Evolutionary conservation across 2,888 invertebrate genomes (phyloP).

Genomic region (Rhimphoctona megacephalus): DNA sequence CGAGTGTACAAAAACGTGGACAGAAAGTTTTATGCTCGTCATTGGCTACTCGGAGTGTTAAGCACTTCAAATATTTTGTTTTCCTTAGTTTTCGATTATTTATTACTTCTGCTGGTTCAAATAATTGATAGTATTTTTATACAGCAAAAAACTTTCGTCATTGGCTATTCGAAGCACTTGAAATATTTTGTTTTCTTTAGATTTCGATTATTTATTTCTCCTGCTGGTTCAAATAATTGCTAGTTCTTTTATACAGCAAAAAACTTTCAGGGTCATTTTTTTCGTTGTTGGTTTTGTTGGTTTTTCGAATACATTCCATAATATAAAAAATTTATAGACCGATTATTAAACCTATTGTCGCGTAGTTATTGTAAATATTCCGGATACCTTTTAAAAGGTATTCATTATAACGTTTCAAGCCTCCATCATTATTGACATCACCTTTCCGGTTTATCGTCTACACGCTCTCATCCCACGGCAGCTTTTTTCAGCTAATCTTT

Average conservation of each 20-base stretch:
- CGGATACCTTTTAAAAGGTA: not conserved
- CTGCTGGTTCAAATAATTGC: no score
- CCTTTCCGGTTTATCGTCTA: slow-evolving; percentile 3
- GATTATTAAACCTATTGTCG: not conserved
- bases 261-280: not conserved
- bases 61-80: not conserved
- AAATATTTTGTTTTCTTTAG: no score
- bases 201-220: no score
- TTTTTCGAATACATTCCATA: not conserved
- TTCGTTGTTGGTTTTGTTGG: not conserved
- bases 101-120: no score
- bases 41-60: slow-evolving; percentile 14
- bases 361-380: not conserved
- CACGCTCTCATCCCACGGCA: slow-evolving; percentile 36
- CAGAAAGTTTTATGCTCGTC: slow-evolving; percentile 3
- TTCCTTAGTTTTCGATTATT: not conserved
- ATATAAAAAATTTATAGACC: not conserved
- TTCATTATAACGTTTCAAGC: not conserved
- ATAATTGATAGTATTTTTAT: not conserved
- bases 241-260: not conserved
- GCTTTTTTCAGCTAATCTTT: not conserved
- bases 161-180: no score
- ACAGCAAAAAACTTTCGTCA: not conserved
- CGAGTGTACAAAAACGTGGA: not conserved
- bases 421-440: not conserved